Evolutionary conservation across 2,888 invertebrate species (phyloP), one percentile per base, ranked within the genome.

Genomic region (Aplocera efformata): DNA sequence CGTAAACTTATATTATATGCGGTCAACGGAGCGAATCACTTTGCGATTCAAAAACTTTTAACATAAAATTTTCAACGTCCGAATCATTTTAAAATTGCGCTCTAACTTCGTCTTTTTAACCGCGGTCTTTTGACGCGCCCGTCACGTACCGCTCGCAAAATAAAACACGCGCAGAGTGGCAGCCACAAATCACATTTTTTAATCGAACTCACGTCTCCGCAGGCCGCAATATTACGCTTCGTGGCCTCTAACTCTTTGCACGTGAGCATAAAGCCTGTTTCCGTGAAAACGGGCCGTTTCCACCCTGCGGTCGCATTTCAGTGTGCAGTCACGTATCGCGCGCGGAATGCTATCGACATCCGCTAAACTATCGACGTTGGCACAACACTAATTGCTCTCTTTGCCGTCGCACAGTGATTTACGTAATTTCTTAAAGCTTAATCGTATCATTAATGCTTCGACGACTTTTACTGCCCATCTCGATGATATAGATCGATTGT

Each of bases 151-250:
- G 70, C 67, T 69, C 71, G 79, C 78, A 79, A 82, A 83, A 85
- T 83, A 84, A 83, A 83, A 79, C 79, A 78, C 82, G 80, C 68
- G 79, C 74, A 62, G 74, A 75, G 68, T 75, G 77, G 75, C 74
- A 64, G 73, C 82, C 84, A 83, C 85, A 86, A 85, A 85, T 86
- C 85, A 86, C 79, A 85, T 85, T 86, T 86, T 85, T 85, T 84
- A 85, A 84, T 85, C 84, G 82, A 78, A 77, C 79, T 76, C 84
- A 77, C 81, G 80, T 81, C 76, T 74, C 69, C 56, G 60, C 59
- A 49, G 52, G 49, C 48, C 44, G 48, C 72, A 69, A 68, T 56
- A 39, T 41, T 53, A 43, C 31, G 22, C 39, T 37, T 50, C 11
- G 41, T 20, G 44, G 40, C 10, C 13, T 22, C 7, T 43, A 35